Evolutionary conservation across 2,888 invertebrate species (phyloP).

Genomic region (Leuctra nigra): DNA sequence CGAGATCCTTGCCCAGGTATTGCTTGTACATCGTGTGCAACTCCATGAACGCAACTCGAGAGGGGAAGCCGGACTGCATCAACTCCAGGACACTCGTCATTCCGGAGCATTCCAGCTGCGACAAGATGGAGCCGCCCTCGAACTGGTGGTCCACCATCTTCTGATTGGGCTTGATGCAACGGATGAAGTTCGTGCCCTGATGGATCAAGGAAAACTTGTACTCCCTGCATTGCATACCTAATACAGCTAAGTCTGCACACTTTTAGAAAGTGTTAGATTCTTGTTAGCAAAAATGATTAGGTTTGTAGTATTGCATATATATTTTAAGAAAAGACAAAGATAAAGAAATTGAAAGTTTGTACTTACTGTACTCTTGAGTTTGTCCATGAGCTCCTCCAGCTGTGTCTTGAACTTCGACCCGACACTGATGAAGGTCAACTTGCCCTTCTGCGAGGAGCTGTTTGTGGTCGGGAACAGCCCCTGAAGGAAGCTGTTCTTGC

Average conservation of each 20-base stretch:
- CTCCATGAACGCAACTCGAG: slow-evolving; percentile 82
- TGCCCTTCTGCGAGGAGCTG: slow-evolving; percentile 62
- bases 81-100: slow-evolving; percentile 91
- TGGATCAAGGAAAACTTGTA: too few species aligned
- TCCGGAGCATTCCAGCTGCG: slow-evolving; percentile 94
- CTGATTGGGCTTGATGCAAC: slow-evolving; percentile 96
- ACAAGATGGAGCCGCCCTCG: slow-evolving; percentile 84
- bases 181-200: slow-evolving; percentile 95
- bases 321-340: too few species aligned
- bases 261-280: too few species aligned
- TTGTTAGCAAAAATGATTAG: too few species aligned
- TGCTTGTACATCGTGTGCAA: slow-evolving; percentile 84
- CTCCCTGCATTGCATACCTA: too few species aligned
- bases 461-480: slow-evolving; percentile 61
- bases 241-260: too few species aligned
- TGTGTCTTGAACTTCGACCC: slow-evolving; percentile 95
- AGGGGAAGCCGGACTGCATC: slow-evolving; percentile 97
- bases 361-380: slow-evolving; percentile 78
- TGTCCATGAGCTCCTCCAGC: slow-evolving; percentile 85
- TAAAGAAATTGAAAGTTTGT: neutral
- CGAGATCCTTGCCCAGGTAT: slow-evolving; percentile 78
- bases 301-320: too few species aligned
- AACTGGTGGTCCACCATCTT: slow-evolving; percentile 86
- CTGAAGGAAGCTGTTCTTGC: slow-evolving; percentile 74
- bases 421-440: slow-evolving; percentile 87